Evolutionary conservation across 2,797 vertebrate genomes (phyloP), one percentile per base, ranked within the genome.

Genomic region (Glossophaga mutica): DNA sequence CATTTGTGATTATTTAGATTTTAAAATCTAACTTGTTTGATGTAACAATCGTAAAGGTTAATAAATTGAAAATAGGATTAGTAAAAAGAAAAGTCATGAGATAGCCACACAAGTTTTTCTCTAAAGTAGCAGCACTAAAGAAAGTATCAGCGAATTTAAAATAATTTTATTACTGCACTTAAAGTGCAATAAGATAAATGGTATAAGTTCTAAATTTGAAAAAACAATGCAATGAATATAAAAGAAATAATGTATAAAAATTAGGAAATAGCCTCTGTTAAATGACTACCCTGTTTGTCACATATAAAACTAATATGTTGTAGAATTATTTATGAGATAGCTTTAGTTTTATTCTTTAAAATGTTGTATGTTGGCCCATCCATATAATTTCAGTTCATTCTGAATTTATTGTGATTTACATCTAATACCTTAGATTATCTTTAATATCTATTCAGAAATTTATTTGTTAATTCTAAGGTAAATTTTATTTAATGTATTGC

Each of bases 201-300:
- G 14, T 71, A 2, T 87, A 78, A 92, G 34, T 59, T 90, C 48
- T 92, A 83, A 92, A 88, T 95, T 94, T 89, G 29, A 74, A 77
- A 88, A 78, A 78, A 42, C 68, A 52, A 37, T 82, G 1, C 5
- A 68, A 8, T 79, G 8, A 94, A 11, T 94, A 84, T 82, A 87
- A 37, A 4, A 94, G 50, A 85, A 94, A 87, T 91, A 91, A 73
- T 92, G 29, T 93, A 70, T 88, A 70, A 95, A 94, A 85, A 88
- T 73, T 90, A 55, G 18, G 7, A 92, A 57, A 34, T 50, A 73
- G 15, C 32, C 52, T 90, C 1, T 82, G 6, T 95, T 62, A 82
- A 94, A 85, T 78, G 16, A 74, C 90, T 83, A 11, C 29, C 22
- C 94, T 79, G 6, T 59, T 57, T 82, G 10, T 92, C 52, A 87